Base-by-base conservation (phyloP, 2,113 vertebrate species). In the Otolemur garnettii region DNA sequence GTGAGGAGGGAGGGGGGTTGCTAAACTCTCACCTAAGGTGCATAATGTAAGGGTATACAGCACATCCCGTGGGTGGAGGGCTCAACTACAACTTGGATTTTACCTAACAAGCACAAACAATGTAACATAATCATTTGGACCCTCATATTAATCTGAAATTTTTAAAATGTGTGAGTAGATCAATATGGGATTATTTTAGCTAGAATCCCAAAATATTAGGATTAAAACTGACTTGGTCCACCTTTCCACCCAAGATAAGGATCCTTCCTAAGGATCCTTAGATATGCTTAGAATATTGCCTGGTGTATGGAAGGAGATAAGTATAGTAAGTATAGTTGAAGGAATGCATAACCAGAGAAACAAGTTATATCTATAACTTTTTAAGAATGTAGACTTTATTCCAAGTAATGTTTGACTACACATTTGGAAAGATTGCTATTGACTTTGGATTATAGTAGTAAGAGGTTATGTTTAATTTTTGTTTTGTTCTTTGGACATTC, bases 391-490 rank as follows among this genome's bases (percentile, higher is more conserved):
- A 87, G 42, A 66, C 64, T 17, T 89, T 71, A 19, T 53, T 88
- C 14, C 30, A 38, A 84, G n/a, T 66, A 72, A 84, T 79, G 33
- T 50, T 91, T n/a, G n/a, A 53, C 19, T 75, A 62, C 24, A 62
- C 22, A 81, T 92, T 85, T 89, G 85, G 38, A 26, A 66, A 87
- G 18, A 77, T 24, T 94, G 53, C 21, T 64, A 12, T 77, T 87
- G 82, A 62, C 26, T 77, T 66, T 42, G 78, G 53, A 53, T 82
- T 69, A 22, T 10, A 53, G n/a, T 38, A 93, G 33, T 53, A 3
- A 30, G 8, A 89, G 19, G 64, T 79, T 91, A 81, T 81, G 50
- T 68, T 96, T 87, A 77, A 69, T 53, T 71, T 91, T 72, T 50
- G 3, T 66, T 80, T 85, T 66, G 1, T 13, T 74, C 64, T 96